Base-by-base conservation (phyloP, 2,113 vertebrate species). In the Gavia stellata region DNA sequence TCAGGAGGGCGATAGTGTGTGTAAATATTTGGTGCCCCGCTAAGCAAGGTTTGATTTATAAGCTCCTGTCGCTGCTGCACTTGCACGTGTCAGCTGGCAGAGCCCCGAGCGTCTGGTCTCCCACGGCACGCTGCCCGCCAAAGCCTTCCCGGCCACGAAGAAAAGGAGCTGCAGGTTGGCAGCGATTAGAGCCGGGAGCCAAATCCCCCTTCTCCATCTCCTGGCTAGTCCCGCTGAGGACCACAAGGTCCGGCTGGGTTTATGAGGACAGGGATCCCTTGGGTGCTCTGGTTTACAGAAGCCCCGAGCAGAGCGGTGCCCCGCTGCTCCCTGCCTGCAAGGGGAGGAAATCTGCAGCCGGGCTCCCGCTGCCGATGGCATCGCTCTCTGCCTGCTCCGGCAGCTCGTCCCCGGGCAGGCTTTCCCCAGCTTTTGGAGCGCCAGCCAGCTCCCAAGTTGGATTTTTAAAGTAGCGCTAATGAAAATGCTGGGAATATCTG, bases 21-120 rank as follows among this genome's bases (percentile, higher is more conserved):
- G 94, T 73, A 78, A 97, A 97, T 95, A 97, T 92, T 96, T 89
- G 96, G 92, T 91, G 65, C 74, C 65, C 10, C 1, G 0, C 55
- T 3, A 73, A 49, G 53, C 52, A 21, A 36, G 62, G 72, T 18
- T 52, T 36, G 50, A 42, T 72, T 62, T 86, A 12, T 19, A 74
- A 63, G 50, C 62, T 52, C 52, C 24, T 3, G 3, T 34, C 15
- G 5, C 59, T 74, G 62, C 72, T 38, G 50, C 36, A 1, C 31
- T 81, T 6, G 49, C 89, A 50, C 19, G 26, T 44, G 81, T 49
- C 10, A n/a, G 81, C 61, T 72, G 59, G 61, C 79, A 33, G 58
- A 89, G 82, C 75, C 88, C 53, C 5, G 7, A 26, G 38, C 23
- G 3, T 19, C 79, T 4, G 26, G 20, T 19, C 44, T 34, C 65